Evolutionary conservation across 2,888 invertebrate genomes (phyloP).

Genomic region (Hemistola chrysoprasaria): DNA sequence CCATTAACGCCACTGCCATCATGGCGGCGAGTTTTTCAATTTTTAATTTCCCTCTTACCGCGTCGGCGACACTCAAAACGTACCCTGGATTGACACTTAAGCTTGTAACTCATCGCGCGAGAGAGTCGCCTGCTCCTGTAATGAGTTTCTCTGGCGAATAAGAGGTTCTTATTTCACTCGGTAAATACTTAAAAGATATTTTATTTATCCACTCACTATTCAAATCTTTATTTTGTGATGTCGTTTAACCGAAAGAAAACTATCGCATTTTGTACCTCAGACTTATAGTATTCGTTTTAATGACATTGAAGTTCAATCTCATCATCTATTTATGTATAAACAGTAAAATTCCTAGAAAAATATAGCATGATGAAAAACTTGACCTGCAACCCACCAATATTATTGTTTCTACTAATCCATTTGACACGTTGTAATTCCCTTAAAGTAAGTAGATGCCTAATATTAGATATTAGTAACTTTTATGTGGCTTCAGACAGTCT

Average conservation of each 20-base stretch:
- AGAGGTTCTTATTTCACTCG: constrained; percentile 33
- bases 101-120: constrained; percentile 57
- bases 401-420: constrained; percentile 13
- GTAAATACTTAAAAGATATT: constrained; percentile 23
- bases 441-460: constrained; percentile 42
- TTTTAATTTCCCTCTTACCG: constrained; percentile 78
- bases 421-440: constrained; percentile 43
- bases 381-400: background rate
- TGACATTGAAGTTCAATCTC: too few relatives aligned
- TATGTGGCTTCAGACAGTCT: constrained; percentile 58
- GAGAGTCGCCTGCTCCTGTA: constrained; percentile 33
- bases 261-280: background rate
- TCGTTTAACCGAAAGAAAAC: background rate
- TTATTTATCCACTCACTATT: constrained; percentile 12
- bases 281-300: too few relatives aligned
- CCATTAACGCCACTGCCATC: constrained; percentile 78
- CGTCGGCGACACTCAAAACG: constrained; percentile 60
- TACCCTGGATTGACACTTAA: constrained; percentile 69
- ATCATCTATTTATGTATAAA: too few relatives aligned
- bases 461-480: constrained; percentile 46
- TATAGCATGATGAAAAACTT: background rate
- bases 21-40: constrained; percentile 80
- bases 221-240: background rate
- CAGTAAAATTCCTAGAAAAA: too few relatives aligned
- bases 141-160: constrained; percentile 46